Evolutionary conservation across 2,888 invertebrate species (phyloP), one percentile per base, ranked within the genome.

Genomic region (Ornithoptera priamus): DNA sequence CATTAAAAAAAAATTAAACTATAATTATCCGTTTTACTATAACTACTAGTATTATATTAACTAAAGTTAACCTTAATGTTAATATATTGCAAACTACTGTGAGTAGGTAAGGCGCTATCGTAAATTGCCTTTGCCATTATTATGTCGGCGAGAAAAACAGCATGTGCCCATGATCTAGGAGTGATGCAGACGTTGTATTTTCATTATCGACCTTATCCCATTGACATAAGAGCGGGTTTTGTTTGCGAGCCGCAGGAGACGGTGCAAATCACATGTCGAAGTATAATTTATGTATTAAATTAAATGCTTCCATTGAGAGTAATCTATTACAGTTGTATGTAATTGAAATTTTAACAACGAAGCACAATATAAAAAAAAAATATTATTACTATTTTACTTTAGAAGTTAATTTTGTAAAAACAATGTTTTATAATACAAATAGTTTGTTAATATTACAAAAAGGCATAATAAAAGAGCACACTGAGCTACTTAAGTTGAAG

Each of bases 261-360:
- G 36, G 36, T 17, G 63, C 68, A 58, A 46, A 63, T 68, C 59
- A 59, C 63, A 46, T 64, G 63, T 63, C 63, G 58, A 62, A 68
- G 62, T 68, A 66, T 60, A 60, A 60, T 64, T 68, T 58, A 68
- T 62, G 57, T 68, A 46, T 63, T 68, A 30, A 68, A 58, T 58
- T 50, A 58, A 68, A 68, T 63, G 58, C 68, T 42, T 63, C 62
- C 30, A 60, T 60, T 60, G 36, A 60, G 18, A 60, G 18, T 20
- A 56, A n/a, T 56, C 20, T 56, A 56, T 56, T 20, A 56, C 46
- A 12, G 4, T 46, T 3, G 15, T 46, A 46, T 46, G 18, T 20
- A 56, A 56, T 56, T 20, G 56, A n/a, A 56, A 56, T 20, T 56
- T 56, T 5, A 56, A 20, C n/a, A 56, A 56, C n/a, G 1, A 53